phyloP scores from a whole-genome alignment of 2,113 vertebrate species.

The Melanostigma gelatinosum region DNA sequence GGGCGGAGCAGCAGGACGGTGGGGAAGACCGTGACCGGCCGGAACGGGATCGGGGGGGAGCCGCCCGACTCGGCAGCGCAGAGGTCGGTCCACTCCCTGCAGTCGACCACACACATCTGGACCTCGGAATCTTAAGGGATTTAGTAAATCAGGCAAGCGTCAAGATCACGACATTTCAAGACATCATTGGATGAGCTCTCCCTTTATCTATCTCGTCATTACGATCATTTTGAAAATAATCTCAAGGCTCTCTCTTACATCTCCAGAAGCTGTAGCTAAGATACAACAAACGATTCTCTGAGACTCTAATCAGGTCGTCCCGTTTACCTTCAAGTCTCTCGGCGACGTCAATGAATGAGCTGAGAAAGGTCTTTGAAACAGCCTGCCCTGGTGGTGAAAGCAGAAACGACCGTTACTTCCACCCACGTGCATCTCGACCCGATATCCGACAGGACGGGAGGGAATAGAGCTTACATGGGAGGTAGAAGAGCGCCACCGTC shows the following conservation, averaged over 20 bases:
- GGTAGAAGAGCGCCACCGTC: slow-evolving; percentile 90
- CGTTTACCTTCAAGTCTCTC: slow-evolving; percentile 85
- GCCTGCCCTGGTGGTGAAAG: slow-evolving; percentile 88
- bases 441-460: background rate
- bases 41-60: slow-evolving; percentile 79
- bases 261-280: background rate
- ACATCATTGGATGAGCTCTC: background rate
- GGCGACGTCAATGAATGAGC: slow-evolving; percentile 86
- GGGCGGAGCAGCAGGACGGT: slow-evolving; percentile 82
- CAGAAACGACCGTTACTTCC: slow-evolving; percentile 20
- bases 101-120: slow-evolving; percentile 86
- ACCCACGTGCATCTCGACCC: background rate
- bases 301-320: background rate
- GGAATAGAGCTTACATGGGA: slow-evolving; percentile 85
- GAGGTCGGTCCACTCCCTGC: slow-evolving; percentile 90
- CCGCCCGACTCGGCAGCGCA: slow-evolving; percentile 83
- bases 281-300: no score
- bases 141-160: background rate
- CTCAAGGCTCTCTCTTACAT: no score
- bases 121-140: slow-evolving; percentile 72
- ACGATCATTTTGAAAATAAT: background rate
- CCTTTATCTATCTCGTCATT: background rate
- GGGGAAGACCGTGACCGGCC: slow-evolving; percentile 88
- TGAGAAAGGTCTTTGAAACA: slow-evolving; percentile 88
- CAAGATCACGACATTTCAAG: background rate